Conservation (phyloP, 2,113 vertebrate species). For the Coptodon bakossiorum region DNA sequence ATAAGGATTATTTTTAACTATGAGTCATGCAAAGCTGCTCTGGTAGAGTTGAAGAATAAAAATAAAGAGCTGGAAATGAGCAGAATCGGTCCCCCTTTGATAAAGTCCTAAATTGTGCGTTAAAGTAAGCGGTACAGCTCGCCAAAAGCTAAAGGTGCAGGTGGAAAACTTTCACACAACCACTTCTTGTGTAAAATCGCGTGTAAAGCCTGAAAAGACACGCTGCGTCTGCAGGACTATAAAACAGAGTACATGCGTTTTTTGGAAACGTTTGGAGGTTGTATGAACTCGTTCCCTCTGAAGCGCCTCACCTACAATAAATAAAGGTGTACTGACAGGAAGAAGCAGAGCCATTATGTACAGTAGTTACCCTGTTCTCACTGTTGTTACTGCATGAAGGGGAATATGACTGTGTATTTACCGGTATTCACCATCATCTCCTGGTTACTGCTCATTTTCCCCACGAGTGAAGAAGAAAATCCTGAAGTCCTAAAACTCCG, state of each 20-base stretch:
- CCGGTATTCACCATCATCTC: neutral
- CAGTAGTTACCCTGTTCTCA: neutral
- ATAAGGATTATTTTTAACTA: neutral
- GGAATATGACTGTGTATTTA: neutral
- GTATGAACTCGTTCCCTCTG: neutral
- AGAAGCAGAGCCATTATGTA: neutral
- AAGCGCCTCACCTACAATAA: neutral
- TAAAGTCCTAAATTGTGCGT: neutral
- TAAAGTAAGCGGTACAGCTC: neutral
- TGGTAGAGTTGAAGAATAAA: neutral
- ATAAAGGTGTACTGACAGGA: neutral
- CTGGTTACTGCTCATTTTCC: neutral
- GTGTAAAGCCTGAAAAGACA: neutral
- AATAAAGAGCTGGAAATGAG: neutral
- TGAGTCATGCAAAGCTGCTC: neutral
- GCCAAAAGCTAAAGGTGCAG: neutral
- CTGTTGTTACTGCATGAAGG: neutral
- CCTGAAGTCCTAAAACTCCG: neutral
- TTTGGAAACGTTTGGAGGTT: neutral
- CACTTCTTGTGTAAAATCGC: neutral
- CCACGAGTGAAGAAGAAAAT: neutral
- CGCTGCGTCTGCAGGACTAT: neutral
- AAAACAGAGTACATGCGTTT: fast-evolving
- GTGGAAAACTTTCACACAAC: neutral
- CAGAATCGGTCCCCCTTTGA: neutral